Conservation (phyloP, 1,140 invertebrate species). For the Magallana angulata region DNA sequence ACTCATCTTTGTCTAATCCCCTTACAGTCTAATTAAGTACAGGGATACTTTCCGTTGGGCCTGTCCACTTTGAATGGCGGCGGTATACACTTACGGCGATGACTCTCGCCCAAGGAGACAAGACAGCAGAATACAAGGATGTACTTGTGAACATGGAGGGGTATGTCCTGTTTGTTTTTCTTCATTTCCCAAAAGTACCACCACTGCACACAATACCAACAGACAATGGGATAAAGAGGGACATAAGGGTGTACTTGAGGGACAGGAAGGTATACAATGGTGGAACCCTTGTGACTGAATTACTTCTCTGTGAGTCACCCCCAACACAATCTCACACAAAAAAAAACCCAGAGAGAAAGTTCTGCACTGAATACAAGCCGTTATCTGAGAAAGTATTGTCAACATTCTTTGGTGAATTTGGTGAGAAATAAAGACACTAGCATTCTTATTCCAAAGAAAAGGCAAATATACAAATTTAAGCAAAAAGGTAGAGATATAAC, state of each 20-base stretch:
- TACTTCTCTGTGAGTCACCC: neutral
- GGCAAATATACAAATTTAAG: too few relatives aligned
- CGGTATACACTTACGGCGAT: neutral
- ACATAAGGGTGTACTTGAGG: neutral
- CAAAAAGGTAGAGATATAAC: too few relatives aligned
- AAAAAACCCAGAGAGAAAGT: neutral
- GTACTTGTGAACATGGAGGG: neutral
- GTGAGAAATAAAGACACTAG: neutral
- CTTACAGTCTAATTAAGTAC: neutral
- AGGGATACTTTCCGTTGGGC: neutral
- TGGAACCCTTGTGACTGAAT: neutral
- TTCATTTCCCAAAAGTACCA: constrained; percentile 2
- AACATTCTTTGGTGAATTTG: neutral
- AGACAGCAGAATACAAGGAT: neutral
- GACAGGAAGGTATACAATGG: neutral
- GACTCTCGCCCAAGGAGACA: neutral
- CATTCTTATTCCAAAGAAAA: neutral
- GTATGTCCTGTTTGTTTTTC: neutral
- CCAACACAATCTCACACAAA: neutral
- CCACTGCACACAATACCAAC: neutral
- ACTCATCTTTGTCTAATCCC: too few relatives aligned
- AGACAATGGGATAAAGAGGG: constrained; percentile 14
- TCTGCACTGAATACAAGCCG: neutral
- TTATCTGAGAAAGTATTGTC: too few relatives aligned
- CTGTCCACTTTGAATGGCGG: neutral